Base-by-base conservation (phyloP, 2,888 invertebrate species). In the Lagria hirta region DNA sequence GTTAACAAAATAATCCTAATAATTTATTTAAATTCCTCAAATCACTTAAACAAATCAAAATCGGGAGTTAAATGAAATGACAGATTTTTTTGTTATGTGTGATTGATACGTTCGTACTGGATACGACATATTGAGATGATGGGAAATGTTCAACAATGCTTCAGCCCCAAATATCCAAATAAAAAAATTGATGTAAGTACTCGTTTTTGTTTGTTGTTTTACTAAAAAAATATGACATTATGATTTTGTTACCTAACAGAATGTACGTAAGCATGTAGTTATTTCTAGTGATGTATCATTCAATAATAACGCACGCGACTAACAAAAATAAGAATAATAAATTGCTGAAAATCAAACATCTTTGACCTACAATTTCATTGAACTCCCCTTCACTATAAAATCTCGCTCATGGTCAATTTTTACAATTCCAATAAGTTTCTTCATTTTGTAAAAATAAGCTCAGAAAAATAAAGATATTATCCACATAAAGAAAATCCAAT, bases 61-160 rank as follows among this genome's bases (percentile, higher is more conserved):
- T 17, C 5, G 14, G 8, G 7, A 11, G 7, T 11, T 8, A 1
- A 20, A 4, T 23, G 24, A 33, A 22, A 20, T 34, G 34, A 10
- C 5, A 2, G 18, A 18, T 6, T 11, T 15, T 10, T 17, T 28
- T 35, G 28, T 34, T 14, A 5, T 26, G 14, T 28, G 33, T 33
- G 21, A 11, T 11, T 54, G 40, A 51, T 50, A 48, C 14, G 12
- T 38, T 32, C 20, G n/a, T n/a, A 7, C n/a, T 6, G 26, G 12
- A 7, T 10, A 2, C n/a, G 8, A 12, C 6, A 21, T 22, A 3
- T 23, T 17, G 24, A 21, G 26, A 42, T 61, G 51, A 64, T 64
- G 64, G 64, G 64, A 52, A 64, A 64, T 47, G 51, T 62, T 46
- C 64, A 62, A 45, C 58, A 62, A 55, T 64, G 64, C 36, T 62